Base-by-base conservation (phyloP, 2,113 vertebrate genomes). In the Mugil cephalus region DNA sequence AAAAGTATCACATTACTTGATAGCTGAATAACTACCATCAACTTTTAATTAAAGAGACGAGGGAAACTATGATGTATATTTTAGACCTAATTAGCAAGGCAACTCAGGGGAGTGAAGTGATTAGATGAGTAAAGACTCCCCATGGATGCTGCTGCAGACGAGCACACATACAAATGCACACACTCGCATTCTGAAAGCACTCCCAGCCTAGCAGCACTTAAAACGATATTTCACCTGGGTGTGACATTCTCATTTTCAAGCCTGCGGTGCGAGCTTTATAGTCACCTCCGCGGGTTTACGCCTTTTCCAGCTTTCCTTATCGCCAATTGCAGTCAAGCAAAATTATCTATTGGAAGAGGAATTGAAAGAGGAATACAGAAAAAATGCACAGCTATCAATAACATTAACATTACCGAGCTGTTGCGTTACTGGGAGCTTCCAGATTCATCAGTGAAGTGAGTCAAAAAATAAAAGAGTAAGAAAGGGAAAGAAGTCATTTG, bases 61-160 rank as follows among this genome's bases (percentile, higher is more conserved):
- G 52, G 56, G 69, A 60, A 83, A 79, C 82, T 86, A 77, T 89
- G 80, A 86, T 90, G 83, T 91, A 88, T 91, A 87, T 91, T 90
- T 91, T 83, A 89, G 64, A 82, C 18, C 83, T 85, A 86, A 91
- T 91, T 90, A 90, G 85, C 67, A 64, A 40, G 30, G 15, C 6
- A 24, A 66, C 85, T 87, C 85, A 55, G 56, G 86, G 82, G 81
- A 87, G 63, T 60, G 62, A 60, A 78, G 78, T 86, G 83, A 89
- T 91, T 87, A 91, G 82, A 87, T 84, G 82, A 82, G 82, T 88
- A 85, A 88, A 88, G 82, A 74, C 79, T 91, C 87, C 87, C 85
- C 9, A 7, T 58, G 73, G 87, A 87, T 73, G 72, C 38, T 24
- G 71, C 38, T 34, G 71, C 34, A 78, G 72, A 71, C 12, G 43